These are phyloP conservation scores for Drosophila nigricruria DNA, from an alignment of 2,888 invertebrate genomes.

Conservation along the genomic window DNA sequence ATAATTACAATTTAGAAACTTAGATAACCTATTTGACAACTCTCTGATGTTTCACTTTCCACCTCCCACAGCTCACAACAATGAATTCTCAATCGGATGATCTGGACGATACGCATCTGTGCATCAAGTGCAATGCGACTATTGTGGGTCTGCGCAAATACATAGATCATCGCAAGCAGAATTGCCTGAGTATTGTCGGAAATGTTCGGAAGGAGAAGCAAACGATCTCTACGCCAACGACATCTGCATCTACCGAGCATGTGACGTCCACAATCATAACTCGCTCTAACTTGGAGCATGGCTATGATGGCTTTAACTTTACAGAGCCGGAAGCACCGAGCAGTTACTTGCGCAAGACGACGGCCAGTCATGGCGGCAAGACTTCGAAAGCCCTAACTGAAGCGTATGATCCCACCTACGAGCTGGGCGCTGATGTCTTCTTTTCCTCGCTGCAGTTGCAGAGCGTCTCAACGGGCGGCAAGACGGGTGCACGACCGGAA, in stretches of 20 bases:
- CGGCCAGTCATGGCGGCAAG: slow-evolving; percentile 78
- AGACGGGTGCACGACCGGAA: slow-evolving; percentile 72
- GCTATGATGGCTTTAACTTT: slow-evolving; percentile 78
- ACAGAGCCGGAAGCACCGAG: slow-evolving; percentile 73
- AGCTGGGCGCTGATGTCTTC: slow-evolving; percentile 93
- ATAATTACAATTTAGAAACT: neutral
- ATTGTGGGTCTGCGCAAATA: slow-evolving; percentile 95
- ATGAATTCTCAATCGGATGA: slow-evolving; percentile 84
- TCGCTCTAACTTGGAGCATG: slow-evolving; percentile 81
- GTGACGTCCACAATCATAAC: slow-evolving; percentile 84
- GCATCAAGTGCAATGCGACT: slow-evolving; percentile 94
- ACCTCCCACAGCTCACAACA: neutral
- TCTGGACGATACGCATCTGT: slow-evolving; percentile 93
- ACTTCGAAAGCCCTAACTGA: slow-evolving; percentile 80
- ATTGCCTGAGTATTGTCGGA: slow-evolving; percentile 86
- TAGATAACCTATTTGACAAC: neutral
- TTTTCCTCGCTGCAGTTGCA: slow-evolving; percentile 93
- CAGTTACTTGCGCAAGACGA: slow-evolving; percentile 69
- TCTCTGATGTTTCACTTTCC: neutral
- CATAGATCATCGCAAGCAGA: slow-evolving; percentile 91
- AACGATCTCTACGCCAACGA: slow-evolving; percentile 1
- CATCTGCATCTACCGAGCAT: neutral
- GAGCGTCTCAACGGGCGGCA: slow-evolving; percentile 87
- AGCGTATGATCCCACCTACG: slow-evolving; percentile 86
- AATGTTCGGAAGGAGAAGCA: slow-evolving; percentile 11